A percentile compares a stretch with the other conserved stretches of the same genome.
Evolutionary conservation across 2,888 invertebrate species (phyloP).

Genomic region (Lithophane ornitopus): DNA sequence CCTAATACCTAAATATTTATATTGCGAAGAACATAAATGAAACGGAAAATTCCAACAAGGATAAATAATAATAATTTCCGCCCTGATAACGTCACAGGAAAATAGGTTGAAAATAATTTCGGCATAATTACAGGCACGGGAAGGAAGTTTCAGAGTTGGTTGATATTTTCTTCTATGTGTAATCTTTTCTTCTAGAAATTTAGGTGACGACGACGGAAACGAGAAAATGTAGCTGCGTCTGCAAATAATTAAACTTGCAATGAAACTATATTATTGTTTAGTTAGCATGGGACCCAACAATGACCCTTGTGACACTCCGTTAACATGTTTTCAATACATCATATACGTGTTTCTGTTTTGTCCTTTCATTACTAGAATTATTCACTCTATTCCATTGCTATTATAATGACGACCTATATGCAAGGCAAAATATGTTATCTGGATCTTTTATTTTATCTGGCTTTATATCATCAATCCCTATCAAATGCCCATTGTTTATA

Average conservation of each 20-base stretch:
- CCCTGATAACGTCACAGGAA: slow-evolving; percentile 23
- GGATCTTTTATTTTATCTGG: neutral
- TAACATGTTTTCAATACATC: neutral
- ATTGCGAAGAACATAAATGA: slow-evolving; percentile 23
- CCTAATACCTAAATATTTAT: slow-evolving; percentile 9
- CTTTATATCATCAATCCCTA: neutral
- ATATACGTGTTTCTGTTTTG: neutral
- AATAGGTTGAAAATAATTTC: slow-evolving; percentile 10
- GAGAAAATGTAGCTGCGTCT: slow-evolving; percentile 7
- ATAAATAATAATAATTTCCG: slow-evolving; percentile 28
- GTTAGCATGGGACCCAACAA: neutral
- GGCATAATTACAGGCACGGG: neutral
- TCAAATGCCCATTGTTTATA: neutral
- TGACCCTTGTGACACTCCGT: neutral
- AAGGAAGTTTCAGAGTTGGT: neutral
- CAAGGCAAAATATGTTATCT: neutral
- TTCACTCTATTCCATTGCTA: neutral
- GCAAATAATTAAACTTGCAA: slow-evolving; percentile 2
- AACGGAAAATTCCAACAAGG: slow-evolving; percentile 41
- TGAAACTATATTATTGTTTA: neutral
- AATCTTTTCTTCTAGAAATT: neutral
- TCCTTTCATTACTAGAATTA: neutral
- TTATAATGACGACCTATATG: neutral
- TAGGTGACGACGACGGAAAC: neutral
- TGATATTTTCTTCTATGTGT: neutral